These are phyloP conservation scores for Cyprinodon tularosa DNA, from an alignment of 2,113 vertebrate genomes.

Conservation along the genomic window DNA sequence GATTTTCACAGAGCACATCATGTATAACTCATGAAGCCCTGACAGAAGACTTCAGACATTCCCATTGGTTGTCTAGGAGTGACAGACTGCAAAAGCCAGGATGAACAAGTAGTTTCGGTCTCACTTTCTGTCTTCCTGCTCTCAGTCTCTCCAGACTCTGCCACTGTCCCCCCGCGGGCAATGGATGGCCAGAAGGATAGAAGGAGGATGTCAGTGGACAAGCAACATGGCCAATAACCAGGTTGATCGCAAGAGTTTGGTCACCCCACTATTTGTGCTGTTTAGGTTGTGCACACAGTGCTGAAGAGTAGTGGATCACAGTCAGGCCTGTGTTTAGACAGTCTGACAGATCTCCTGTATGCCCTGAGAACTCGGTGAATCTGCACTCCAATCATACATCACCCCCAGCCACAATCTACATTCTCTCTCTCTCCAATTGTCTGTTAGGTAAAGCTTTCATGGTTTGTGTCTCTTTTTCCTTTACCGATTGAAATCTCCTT, in stretches of 20 bases:
- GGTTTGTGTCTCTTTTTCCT: slow-evolving; percentile 66
- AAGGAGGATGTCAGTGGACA: slow-evolving; percentile 25
- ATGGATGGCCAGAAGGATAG: slow-evolving; percentile 32
- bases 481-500: slow-evolving; percentile 57
- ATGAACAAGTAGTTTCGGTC: slow-evolving; percentile 72
- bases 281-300: slow-evolving; percentile 44
- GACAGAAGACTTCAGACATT: slow-evolving; percentile 71
- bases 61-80: slow-evolving; percentile 73
- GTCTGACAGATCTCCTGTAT: slow-evolving; percentile 77
- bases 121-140: slow-evolving; percentile 43
- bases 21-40: slow-evolving; percentile 81
- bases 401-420: slow-evolving; percentile 67
- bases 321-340: slow-evolving; percentile 66
- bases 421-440: slow-evolving; percentile 57
- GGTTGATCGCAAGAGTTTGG: not conserved
- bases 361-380: slow-evolving; percentile 62
- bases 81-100: slow-evolving; percentile 63
- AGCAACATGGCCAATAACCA: slow-evolving; percentile 20
- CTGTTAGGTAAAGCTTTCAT: slow-evolving; percentile 62
- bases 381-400: slow-evolving; percentile 60
- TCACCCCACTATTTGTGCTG: slow-evolving; percentile 44
- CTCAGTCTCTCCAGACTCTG: slow-evolving; percentile 31
- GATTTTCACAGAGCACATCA: slow-evolving; percentile 77
- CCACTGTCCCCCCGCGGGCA: slow-evolving; percentile 24
- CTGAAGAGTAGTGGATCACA: slow-evolving; percentile 49